Evolutionary conservation across 2,113 vertebrate species (phyloP), one percentile per base, ranked within the genome.

Genomic region (Bambusicola thoracicus): DNA sequence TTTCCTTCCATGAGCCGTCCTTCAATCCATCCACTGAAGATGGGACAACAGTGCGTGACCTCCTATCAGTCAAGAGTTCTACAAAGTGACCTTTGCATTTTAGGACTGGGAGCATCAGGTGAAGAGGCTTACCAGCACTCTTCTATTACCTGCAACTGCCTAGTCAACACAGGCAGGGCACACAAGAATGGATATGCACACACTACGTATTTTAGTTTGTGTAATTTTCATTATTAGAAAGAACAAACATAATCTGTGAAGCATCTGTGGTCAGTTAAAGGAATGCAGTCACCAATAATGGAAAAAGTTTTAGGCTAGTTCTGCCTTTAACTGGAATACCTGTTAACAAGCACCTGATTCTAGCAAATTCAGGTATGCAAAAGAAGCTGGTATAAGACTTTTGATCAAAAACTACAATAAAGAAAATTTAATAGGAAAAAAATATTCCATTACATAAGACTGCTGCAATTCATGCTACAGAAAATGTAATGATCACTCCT

Each of bases 1-100:
- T n/a, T 8, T 5, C 43, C 41, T 40, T 0, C 1, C 10, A 3
- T 12, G 27, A 84, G 27, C 43, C 66, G 48, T 43, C n/a, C 38
- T 17, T 63, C 44, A 63, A 18, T 48, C 29, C 48, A 48, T 21
- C 18, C 48, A 79, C 14, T 43, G 43, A 68, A 24, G 7, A 82
- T 2, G 20, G 19, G 59, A 14, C 25, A 79, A 81, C 14, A 81
- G 16, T 32, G 78, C 19, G 19, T 61, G 27, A 79, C 46, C 48
- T 44, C 58, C 79, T 24, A 73, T 66, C 24, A 89, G 27, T 41
- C 15, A 72, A 13, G 55, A 30, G 6, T n/a, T 22, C 46, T 81
- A 63, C 38, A 75, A 44, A 86, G 14, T 32, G 4, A 67, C 34
- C 41, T 89, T 61, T 38, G 14, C 61, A 74, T 66, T 70, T 84